Percentiles rank a stretch among this genome's conserved stretches.
Evolutionary conservation across 2,888 invertebrate species (phyloP).

Genomic region (Amphipyra berbera): DNA sequence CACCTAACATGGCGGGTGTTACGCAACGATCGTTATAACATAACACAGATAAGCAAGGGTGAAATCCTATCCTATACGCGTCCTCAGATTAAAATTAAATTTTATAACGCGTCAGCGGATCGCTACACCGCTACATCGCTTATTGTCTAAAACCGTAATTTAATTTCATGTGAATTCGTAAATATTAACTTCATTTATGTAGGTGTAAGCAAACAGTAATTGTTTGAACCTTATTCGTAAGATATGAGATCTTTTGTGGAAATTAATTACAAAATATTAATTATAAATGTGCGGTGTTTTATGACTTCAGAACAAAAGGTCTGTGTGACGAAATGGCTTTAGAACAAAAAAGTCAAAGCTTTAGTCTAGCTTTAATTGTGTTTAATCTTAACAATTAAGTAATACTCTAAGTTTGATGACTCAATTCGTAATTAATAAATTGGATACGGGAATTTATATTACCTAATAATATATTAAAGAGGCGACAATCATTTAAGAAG

Average conservation of each 20-base stretch:
- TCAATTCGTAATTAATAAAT: background rate
- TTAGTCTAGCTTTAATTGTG: slow-evolving; percentile 2
- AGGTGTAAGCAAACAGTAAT: slow-evolving; percentile 56
- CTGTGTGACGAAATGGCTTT: slow-evolving; percentile 19
- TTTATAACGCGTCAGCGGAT: slow-evolving; percentile 83
- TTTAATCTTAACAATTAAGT: slow-evolving; percentile 10
- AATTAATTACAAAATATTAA: slow-evolving; percentile 51
- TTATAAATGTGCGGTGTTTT: slow-evolving; percentile 46
- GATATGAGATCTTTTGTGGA: slow-evolving; percentile 46
- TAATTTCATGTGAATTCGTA: slow-evolving; percentile 78
- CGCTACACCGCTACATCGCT: slow-evolving; percentile 70
- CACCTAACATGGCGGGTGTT: slow-evolving; percentile 58
- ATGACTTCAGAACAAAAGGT: slow-evolving; percentile 26
- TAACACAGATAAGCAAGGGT: slow-evolving; percentile 80
- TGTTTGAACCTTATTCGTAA: slow-evolving; percentile 49
- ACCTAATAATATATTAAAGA: too few species aligned
- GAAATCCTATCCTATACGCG: slow-evolving; percentile 86
- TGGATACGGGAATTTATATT: too few species aligned
- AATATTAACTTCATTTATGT: slow-evolving; percentile 72
- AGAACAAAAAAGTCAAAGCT: slow-evolving; percentile 12
- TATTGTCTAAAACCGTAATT: slow-evolving; percentile 82
- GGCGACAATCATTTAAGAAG: background rate
- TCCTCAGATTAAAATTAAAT: slow-evolving; percentile 87
- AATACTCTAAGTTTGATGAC: background rate
- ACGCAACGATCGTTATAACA: slow-evolving; percentile 70